A percentile compares a stretch with the other conserved stretches of the same genome.
phyloP scores from a whole-genome alignment of 2,797 vertebrate genomes.

The Semaprochilodus insignis region DNA sequence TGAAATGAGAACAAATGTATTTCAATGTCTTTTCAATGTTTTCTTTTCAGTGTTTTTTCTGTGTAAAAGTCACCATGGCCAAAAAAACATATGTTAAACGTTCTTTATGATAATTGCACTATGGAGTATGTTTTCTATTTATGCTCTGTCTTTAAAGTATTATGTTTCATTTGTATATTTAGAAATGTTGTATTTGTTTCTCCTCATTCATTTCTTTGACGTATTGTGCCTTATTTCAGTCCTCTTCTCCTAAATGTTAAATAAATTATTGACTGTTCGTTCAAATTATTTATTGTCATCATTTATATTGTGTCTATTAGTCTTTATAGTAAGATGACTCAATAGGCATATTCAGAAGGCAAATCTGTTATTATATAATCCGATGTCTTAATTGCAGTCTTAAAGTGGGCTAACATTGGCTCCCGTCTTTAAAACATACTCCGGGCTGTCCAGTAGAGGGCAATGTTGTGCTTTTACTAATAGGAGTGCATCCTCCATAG shows the following conservation, averaged over 20 bases:
- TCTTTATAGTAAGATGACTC: background rate
- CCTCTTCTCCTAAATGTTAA: background rate
- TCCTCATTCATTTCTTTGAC: background rate
- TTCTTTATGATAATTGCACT: background rate
- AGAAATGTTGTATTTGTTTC: background rate
- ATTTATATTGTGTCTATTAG: background rate
- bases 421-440: too few relatives aligned
- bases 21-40: background rate
- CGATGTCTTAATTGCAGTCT: background rate
- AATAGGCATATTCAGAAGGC: background rate
- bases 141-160: background rate
- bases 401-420: background rate
- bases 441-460: slow-evolving; percentile 15
- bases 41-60: too few relatives aligned
- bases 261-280: background rate
- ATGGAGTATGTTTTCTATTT: background rate
- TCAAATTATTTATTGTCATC: background rate
- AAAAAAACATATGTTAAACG: background rate
- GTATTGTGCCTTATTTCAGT: background rate
- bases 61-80: background rate
- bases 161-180: background rate
- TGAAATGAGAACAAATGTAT: background rate
- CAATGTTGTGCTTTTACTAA: slow-evolving; percentile 21
- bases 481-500: background rate
- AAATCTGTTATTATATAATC: background rate